Conservation (phyloP, 2,888 invertebrate species). For the Lithosia quadra region DNA sequence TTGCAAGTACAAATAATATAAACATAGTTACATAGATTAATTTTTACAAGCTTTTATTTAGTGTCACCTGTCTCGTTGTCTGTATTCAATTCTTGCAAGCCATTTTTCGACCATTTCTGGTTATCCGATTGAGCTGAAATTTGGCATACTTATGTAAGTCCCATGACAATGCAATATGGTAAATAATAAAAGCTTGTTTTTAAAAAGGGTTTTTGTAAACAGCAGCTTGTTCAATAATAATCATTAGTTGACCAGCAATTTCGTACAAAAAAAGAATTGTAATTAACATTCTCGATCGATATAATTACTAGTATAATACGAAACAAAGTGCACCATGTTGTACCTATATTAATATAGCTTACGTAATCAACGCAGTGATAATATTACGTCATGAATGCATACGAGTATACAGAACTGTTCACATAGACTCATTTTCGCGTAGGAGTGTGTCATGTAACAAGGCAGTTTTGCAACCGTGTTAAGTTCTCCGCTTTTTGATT, state of each 20-base stretch:
- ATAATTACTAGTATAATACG: slow-evolving; percentile 9
- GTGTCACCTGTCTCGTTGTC: too few relatives aligned
- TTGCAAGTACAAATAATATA: not conserved
- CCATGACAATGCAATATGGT: too few relatives aligned
- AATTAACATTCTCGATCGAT: not conserved
- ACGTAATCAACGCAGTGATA: slow-evolving; percentile 39
- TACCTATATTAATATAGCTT: slow-evolving; percentile 41
- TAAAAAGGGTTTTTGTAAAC: too few relatives aligned
- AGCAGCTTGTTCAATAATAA: too few relatives aligned
- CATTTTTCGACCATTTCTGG: too few relatives aligned
- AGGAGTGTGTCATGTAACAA: slow-evolving; percentile 33
- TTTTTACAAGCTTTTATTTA: too few relatives aligned
- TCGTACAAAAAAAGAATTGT: not conserved
- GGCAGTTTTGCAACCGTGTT: slow-evolving; percentile 48
- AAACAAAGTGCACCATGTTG: slow-evolving; percentile 35
- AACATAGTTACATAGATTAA: not conserved
- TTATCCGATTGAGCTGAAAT: too few relatives aligned
- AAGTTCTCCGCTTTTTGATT: slow-evolving; percentile 48
- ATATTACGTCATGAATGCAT: slow-evolving; percentile 43
- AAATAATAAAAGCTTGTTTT: too few relatives aligned
- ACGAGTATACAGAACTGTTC: slow-evolving; percentile 28
- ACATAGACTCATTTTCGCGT: slow-evolving; percentile 29
- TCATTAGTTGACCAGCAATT: not conserved
- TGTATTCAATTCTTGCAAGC: too few relatives aligned
- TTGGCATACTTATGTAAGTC: too few relatives aligned